A percentile compares a stretch with the other conserved stretches of the same genome.
Evolutionary conservation across 2,888 invertebrate species (phyloP).

Genomic region (Meteorus cinctellus): DNA sequence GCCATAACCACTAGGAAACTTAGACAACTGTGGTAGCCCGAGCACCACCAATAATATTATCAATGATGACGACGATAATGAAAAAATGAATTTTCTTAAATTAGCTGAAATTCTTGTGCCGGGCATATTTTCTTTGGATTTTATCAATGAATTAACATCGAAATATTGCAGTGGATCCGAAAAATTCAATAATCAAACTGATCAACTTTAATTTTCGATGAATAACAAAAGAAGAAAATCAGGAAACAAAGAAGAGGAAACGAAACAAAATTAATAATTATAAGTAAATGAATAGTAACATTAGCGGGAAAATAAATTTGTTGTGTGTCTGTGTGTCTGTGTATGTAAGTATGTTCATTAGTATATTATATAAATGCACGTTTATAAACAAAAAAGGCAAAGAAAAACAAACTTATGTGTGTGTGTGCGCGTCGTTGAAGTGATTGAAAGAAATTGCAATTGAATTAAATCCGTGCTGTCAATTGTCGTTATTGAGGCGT

Average conservation of each 20-base stretch:
- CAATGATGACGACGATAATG: constrained; percentile 40
- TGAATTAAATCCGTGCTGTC: background rate
- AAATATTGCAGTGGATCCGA: constrained; percentile 34
- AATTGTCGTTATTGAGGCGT: background rate
- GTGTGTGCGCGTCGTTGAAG: background rate
- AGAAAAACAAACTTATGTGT: background rate
- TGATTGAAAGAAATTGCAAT: background rate
- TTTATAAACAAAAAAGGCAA: background rate
- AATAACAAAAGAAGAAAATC: background rate
- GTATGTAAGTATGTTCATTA: background rate
- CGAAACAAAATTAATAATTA: background rate
- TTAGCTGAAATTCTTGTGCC: constrained; percentile 65
- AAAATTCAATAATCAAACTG: constrained; percentile 3
- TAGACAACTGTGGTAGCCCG: constrained; percentile 59
- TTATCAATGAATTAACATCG: constrained; percentile 30
- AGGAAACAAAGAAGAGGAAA: background rate
- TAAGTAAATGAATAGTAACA: constrained; percentile 3
- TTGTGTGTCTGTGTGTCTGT: constrained; percentile 13
- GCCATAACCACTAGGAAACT: constrained; percentile 82
- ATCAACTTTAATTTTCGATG: constrained; percentile 23
- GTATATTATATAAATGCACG: background rate
- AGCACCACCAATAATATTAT: constrained; percentile 39
- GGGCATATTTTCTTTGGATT: constrained; percentile 53
- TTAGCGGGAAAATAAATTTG: background rate
- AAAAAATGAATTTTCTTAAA: constrained; percentile 62